Conservation (phyloP, 2,797 vertebrate species). For the Staurois parvus region DNA sequence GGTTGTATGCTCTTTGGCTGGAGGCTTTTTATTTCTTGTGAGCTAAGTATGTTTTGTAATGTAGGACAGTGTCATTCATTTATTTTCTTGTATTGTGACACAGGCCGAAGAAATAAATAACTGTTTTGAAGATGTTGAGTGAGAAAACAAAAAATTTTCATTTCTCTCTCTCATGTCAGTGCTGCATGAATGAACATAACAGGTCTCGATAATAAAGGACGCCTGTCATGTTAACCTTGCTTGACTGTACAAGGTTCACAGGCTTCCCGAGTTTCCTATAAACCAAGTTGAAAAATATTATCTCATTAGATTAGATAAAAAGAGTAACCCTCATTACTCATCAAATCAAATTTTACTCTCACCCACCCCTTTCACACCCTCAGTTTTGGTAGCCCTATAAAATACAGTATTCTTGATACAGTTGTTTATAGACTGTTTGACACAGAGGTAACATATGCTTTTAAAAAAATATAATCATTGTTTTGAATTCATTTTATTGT, state of each 20-base stretch:
- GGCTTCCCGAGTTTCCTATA: constrained; percentile 33
- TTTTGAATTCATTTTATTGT: no score
- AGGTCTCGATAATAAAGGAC: constrained; percentile 58
- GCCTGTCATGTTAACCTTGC: constrained; percentile 58
- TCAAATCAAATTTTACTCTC: background rate
- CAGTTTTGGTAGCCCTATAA: no score
- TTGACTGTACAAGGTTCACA: constrained; percentile 46
- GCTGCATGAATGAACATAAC: constrained; percentile 54
- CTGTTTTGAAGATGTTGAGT: constrained; percentile 43
- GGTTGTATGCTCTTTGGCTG: constrained; percentile 12
- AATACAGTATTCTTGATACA: no score
- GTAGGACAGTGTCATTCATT: constrained; percentile 53
- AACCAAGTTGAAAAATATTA: constrained; percentile 22
- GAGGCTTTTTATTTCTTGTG: constrained; percentile 22
- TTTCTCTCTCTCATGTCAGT: constrained; percentile 50
- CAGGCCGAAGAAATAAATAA: constrained; percentile 49
- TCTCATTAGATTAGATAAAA: constrained; percentile 43
- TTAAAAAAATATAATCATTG: no score
- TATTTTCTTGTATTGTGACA: constrained; percentile 47
- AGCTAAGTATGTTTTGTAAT: constrained; percentile 25
- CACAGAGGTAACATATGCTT: no score
- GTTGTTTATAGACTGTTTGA: no score
- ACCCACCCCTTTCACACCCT: no score
- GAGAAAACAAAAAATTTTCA: constrained; percentile 47
- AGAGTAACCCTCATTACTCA: background rate